Conservation (phyloP, 2,113 vertebrate species). For the Chloebia gouldiae region DNA sequence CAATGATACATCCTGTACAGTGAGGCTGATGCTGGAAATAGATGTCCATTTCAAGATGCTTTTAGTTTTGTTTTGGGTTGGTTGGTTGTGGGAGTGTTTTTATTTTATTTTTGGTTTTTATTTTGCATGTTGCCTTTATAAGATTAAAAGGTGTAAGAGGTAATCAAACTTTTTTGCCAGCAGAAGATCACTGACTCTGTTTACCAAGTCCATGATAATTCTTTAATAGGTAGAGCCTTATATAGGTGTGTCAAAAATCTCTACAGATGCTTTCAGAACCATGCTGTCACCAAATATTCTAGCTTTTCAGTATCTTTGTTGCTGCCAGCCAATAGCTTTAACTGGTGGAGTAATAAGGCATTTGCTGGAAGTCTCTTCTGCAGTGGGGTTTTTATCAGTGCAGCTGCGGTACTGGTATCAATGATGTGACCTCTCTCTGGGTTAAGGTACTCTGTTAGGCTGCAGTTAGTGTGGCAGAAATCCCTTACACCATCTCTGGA, state of each 20-base stretch:
- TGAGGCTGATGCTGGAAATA: background rate
- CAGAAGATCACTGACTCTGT: background rate
- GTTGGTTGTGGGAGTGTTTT: background rate
- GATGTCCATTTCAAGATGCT: background rate
- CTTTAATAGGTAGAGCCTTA: background rate
- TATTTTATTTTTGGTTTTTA: background rate
- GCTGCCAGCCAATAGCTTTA: background rate
- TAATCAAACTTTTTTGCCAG: background rate
- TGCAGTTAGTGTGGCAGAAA: background rate
- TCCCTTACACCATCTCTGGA: background rate
- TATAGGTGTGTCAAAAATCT: background rate
- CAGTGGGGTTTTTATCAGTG: background rate
- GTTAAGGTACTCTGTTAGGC: background rate
- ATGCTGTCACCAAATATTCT: background rate
- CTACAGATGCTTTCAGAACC: background rate
- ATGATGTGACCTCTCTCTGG: background rate
- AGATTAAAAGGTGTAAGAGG: background rate
- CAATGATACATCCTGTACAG: background rate
- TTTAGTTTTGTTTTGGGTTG: background rate
- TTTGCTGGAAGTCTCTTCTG: background rate
- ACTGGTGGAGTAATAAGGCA: background rate
- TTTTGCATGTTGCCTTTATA: background rate
- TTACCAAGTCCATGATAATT: background rate
- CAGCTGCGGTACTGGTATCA: background rate
- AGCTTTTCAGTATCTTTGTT: background rate